A percentile compares a stretch with the other conserved stretches of the same genome.
Evolutionary conservation across 2,888 invertebrate species (phyloP).

Genomic region (Leucophenga montana): DNA sequence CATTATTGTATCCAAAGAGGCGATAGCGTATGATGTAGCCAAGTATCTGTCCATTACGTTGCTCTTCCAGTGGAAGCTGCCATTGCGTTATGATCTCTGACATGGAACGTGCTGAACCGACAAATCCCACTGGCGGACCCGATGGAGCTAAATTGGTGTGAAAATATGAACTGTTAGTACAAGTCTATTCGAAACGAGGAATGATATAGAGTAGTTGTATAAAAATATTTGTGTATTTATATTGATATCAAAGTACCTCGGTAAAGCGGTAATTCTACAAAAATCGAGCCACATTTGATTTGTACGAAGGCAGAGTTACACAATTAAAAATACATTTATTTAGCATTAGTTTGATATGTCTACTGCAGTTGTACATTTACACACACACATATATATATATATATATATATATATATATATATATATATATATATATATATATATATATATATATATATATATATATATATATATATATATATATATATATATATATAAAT

Average conservation of each 20-base stretch:
- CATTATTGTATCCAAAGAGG: slow-evolving; percentile 91
- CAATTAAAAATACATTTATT: slow-evolving; percentile 49
- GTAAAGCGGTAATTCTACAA: slow-evolving; percentile 72
- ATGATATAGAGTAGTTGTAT: background rate
- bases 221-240: slow-evolving; percentile 23
- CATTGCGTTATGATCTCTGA: slow-evolving; percentile 97
- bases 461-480: no score
- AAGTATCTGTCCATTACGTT: slow-evolving; percentile 94
- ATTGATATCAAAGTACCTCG: slow-evolving; percentile 68
- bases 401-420: no score
- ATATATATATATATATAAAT: no score
- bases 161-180: slow-evolving; percentile 34
- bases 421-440: no score
- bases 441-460: no score
- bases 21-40: slow-evolving; percentile 95
- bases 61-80: slow-evolving; percentile 95
- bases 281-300: slow-evolving; percentile 21
- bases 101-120: slow-evolving; percentile 93
- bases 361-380: slow-evolving; percentile 16
- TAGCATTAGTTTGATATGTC: slow-evolving; percentile 46
- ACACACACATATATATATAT: no score
- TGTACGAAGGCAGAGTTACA: slow-evolving; percentile 23
- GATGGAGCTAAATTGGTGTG: slow-evolving; percentile 84
- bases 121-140: slow-evolving; percentile 94
- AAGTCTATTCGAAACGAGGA: background rate